A percentile compares a stretch with the other conserved stretches of the same genome.
Conservation (phyloP, 2,113 vertebrate genomes). For the Petroica traversi region DNA sequence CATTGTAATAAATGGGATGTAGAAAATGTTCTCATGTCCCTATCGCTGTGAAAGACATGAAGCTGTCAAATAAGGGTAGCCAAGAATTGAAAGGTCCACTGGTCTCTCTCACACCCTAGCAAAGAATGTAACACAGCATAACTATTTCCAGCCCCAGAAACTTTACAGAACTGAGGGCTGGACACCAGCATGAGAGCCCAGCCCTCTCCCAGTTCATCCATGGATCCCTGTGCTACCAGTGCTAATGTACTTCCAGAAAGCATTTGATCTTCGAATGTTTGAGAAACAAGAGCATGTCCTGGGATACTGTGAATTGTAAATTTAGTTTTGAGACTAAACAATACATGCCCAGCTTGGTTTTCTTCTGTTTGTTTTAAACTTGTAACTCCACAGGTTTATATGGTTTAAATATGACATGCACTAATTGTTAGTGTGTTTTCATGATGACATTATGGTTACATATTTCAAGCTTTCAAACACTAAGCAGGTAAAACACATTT, state of each 20-base stretch:
- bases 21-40: neutral
- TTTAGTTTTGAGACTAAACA: neutral
- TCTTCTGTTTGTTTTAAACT: neutral
- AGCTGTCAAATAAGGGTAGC: neutral
- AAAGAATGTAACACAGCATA: neutral
- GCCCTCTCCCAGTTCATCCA: no score
- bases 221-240: rapidly evolving
- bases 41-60: neutral
- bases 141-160: neutral
- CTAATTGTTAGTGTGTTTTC: neutral
- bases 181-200: neutral
- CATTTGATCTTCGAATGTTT: rapidly evolving
- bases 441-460: neutral
- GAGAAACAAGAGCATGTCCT: neutral
- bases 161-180: neutral
- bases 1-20: neutral
- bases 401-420: neutral
- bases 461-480: neutral
- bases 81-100: neutral
- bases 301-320: neutral
- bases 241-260: neutral
- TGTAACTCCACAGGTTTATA: neutral
- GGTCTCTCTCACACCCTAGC: neutral
- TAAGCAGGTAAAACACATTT: neutral
- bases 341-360: neutral